phyloP scores from a whole-genome alignment of 2,888 invertebrate genomes.

The Apamea epomidion region DNA sequence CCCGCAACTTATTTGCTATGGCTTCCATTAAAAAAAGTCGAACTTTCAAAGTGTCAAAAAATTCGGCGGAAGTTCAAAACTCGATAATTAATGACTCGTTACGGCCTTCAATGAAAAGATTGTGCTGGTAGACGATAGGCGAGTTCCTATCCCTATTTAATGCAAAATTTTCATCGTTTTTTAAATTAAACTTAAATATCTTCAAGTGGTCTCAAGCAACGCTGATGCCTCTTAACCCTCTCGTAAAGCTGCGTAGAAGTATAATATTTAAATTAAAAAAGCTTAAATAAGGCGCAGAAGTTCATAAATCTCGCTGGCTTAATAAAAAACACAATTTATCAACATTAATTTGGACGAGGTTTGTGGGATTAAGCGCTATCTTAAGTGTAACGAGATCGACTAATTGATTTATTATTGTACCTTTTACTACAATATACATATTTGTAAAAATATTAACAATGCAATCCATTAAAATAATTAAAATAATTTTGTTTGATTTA shows the following conservation, averaged over 20 bases:
- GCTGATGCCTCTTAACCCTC: slow-evolving; percentile 52
- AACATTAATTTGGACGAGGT: slow-evolving; percentile 58
- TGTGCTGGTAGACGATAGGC: slow-evolving; percentile 8
- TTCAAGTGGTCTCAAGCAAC: slow-evolving; percentile 48
- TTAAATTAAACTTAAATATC: slow-evolving; percentile 15
- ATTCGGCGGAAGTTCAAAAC: slow-evolving; percentile 31
- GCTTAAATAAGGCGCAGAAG: slow-evolving; percentile 49
- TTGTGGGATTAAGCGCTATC: slow-evolving; percentile 51
- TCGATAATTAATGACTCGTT: slow-evolving; percentile 49
- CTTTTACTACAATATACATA: slow-evolving; percentile 47
- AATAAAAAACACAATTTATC: slow-evolving; percentile 66
- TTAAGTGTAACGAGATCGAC: slow-evolving; percentile 52
- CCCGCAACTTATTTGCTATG: slow-evolving; percentile 13
- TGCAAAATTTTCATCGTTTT: slow-evolving; percentile 15
- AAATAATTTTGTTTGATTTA: slow-evolving; percentile 35
- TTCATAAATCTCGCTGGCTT: slow-evolving; percentile 62
- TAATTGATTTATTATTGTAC: slow-evolving; percentile 68
- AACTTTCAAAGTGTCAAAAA: slow-evolving; percentile 51
- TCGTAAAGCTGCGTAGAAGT: slow-evolving; percentile 43
- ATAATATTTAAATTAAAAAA: slow-evolving; percentile 58
- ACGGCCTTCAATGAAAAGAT: slow-evolving; percentile 17
- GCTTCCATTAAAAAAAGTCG: slow-evolving; percentile 36
- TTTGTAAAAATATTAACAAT: slow-evolving; percentile 65
- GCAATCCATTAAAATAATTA: slow-evolving; percentile 62
- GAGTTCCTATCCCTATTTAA: slow-evolving; percentile 11